Evolutionary conservation across 35 echinoderm and acorn worm genomes (phyloP).

Genomic region (Heliocidaris erythrogramma): DNA sequence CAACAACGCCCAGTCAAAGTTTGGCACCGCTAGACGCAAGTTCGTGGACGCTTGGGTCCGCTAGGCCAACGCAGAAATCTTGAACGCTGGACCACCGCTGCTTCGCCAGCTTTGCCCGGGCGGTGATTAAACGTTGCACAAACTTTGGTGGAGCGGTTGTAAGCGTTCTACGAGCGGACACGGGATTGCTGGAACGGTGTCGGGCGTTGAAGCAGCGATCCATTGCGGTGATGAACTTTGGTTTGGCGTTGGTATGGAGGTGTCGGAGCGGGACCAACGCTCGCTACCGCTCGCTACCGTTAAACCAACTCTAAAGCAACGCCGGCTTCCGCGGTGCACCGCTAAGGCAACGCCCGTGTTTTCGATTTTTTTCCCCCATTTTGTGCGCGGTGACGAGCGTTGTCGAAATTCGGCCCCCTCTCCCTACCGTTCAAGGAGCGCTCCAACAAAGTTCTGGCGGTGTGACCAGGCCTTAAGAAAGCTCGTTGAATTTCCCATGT

Average conservation of each 20-base stretch:
- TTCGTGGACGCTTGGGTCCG: constrained; percentile 16
- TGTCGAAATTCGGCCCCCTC: constrained; percentile 24
- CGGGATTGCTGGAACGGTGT: constrained; percentile 23
- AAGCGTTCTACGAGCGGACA: constrained; percentile 37
- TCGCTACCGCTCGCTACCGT: neutral
- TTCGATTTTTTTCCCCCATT: constrained; percentile 8
- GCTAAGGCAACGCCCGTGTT: constrained; percentile 30
- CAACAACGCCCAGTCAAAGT: constrained; percentile 30
- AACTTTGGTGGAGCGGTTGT: constrained; percentile 35
- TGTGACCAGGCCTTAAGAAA: too few relatives aligned
- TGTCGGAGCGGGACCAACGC: constrained; percentile 28
- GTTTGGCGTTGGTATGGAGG: constrained; percentile 36
- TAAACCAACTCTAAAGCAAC: constrained; percentile 32
- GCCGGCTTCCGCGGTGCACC: constrained; percentile 26
- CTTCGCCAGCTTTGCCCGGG: constrained; percentile 35
- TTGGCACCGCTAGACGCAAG: constrained; percentile 36
- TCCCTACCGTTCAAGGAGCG: too few relatives aligned
- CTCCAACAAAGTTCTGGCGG: too few relatives aligned
- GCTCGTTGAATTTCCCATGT: too few relatives aligned
- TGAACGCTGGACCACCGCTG: constrained; percentile 11
- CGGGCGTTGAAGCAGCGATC: constrained; percentile 32
- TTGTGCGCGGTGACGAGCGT: constrained; percentile 31
- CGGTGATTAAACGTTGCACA: constrained; percentile 30
- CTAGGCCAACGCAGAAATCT: constrained; percentile 30
- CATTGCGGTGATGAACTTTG: constrained; percentile 42